phyloP scores from a whole-genome alignment of 2,797 vertebrate genomes.

The Malurus leucopterus region DNA sequence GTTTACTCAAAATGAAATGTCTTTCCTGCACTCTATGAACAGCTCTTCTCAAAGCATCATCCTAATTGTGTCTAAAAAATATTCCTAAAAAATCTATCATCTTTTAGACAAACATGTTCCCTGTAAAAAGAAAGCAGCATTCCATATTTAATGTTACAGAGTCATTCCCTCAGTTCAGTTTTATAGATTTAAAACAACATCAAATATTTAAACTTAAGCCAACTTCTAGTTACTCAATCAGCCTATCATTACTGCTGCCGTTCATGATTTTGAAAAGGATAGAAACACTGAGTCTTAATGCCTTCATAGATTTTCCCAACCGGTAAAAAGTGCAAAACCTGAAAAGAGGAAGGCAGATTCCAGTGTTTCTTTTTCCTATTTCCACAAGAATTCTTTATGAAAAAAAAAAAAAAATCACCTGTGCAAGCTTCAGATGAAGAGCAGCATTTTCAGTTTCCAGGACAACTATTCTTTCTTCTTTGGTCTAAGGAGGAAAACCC shows the following conservation, averaged over 20 bases:
- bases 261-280: neutral
- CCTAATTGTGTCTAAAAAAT: neutral
- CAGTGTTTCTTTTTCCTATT: neutral
- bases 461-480: constrained; percentile 84
- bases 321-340: neutral
- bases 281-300: neutral
- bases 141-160: neutral
- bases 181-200: neutral
- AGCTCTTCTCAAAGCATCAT: neutral
- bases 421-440: constrained; percentile 82
- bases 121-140: neutral
- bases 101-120: neutral
- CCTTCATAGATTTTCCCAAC: neutral
- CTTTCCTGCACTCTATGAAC: neutral
- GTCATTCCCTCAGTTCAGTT: neutral
- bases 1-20: neutral
- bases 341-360: neutral
- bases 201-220: neutral
- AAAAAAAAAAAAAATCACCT: constrained; percentile 72
- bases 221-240: neutral
- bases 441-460: constrained; percentile 85
- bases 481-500: constrained; percentile 66
- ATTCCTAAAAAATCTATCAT: neutral
- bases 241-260: neutral
- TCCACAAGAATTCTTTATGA: neutral